Evolutionary conservation across 1,140 invertebrate genomes (phyloP), one percentile per base, ranked within the genome.

Genomic region (Drosophila subobscura): DNA sequence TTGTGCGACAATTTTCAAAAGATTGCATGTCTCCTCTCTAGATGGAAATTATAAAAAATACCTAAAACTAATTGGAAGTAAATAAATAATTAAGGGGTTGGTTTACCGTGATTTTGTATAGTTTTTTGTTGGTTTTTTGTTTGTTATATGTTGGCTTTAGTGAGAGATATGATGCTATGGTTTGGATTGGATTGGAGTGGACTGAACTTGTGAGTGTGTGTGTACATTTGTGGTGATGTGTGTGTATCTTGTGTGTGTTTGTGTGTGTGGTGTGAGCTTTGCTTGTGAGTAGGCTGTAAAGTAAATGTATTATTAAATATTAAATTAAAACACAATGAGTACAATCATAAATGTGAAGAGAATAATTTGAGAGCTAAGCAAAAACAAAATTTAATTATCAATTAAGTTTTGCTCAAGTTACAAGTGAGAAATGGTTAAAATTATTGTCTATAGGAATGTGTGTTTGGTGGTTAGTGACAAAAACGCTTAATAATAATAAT

Each of bases 71-170:
- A 71, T 65, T 81, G 80, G 46, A 79, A 79, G 57, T 54, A 66
- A 75, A 64, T 59, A 74, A 67, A 59, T 55, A 40, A 52, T 55
- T 27, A 60, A 67, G 47, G 60, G 74, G 58, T 67, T 86, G 74
- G 58, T 67, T 86, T 86, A 86, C 81, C 81, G 81, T 86, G 67
- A 64, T 70, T 55, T 68, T 55, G 64, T 78, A 64, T 58, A 50
- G 65, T 42, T 59, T 33, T 44, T 76, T 46, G 66, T 77, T 72
- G 40, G 29, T 29, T 12, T 44, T 42, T 63, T 65, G 56, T 75
- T 57, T 68, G 67, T 77, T 74, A 72, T 60, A 64, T 86, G 72
- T 77, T 75, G 79, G 79, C 64, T 71, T 70, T 65, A 65, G 67
- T 59, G 66, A 52, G 41, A 71, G 53, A 23, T 37, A 59, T 71